Evolutionary conservation across 2,888 invertebrate genomes (phyloP).

Genomic region (Prosapia bicincta): DNA sequence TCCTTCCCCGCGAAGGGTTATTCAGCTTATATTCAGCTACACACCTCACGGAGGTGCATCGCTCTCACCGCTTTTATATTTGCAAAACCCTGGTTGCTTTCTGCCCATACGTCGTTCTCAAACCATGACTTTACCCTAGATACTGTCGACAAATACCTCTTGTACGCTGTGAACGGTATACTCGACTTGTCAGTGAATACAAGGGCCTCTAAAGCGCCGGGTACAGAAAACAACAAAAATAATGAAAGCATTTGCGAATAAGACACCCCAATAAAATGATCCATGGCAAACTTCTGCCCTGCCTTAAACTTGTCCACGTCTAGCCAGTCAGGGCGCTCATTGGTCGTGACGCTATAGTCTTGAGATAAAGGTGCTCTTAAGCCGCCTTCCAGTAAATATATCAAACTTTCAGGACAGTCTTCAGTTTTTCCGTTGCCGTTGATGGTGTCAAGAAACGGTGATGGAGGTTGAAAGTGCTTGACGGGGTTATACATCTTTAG

Average conservation of each 20-base stretch:
- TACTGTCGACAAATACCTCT: conserved; percentile 50
- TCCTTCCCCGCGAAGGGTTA: conserved; percentile 33
- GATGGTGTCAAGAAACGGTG: not conserved
- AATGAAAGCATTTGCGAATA: conserved; percentile 47
- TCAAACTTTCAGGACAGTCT: conserved; percentile 4
- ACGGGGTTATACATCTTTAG: not conserved
- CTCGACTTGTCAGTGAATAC: conserved; percentile 50
- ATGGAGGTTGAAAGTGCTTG: not conserved
- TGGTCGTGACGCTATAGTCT: conserved; percentile 26
- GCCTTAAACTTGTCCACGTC: conserved; percentile 47
- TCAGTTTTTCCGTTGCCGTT: no score
- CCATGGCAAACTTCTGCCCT: conserved; percentile 49
- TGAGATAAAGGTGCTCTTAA: conserved; percentile 7
- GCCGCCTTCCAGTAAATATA: conserved; percentile 3
- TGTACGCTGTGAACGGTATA: conserved; percentile 49
- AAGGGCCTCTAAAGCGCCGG: conserved; percentile 47
- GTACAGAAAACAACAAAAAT: conserved; percentile 46
- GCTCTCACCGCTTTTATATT: conserved; percentile 48
- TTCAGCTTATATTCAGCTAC: conserved; percentile 43
- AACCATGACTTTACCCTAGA: conserved; percentile 51
- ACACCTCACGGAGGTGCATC: conserved; percentile 47
- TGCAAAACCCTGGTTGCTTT: conserved; percentile 46
- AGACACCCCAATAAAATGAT: conserved; percentile 44
- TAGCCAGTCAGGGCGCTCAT: conserved; percentile 46
- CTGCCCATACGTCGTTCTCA: conserved; percentile 49